Conservation (phyloP, 1,140 invertebrate species). For the Mya arenaria region DNA sequence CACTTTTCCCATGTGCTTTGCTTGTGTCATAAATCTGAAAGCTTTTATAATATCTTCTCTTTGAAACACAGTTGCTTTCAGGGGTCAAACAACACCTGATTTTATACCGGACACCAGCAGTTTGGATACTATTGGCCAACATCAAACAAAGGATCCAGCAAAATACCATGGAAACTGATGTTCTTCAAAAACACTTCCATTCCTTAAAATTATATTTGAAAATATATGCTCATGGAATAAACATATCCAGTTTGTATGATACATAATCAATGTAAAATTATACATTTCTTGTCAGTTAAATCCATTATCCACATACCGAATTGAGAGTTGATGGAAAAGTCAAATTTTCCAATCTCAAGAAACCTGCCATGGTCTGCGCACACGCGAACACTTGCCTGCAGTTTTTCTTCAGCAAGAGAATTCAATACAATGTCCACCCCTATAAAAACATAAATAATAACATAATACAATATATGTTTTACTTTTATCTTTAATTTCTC, state of each 20-base stretch:
- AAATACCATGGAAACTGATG: slow-evolving; percentile 97
- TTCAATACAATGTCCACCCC: slow-evolving; percentile 97
- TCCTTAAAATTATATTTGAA: slow-evolving; percentile 82
- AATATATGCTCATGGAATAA: background rate
- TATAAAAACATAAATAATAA: slow-evolving; percentile 9
- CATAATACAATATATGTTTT: background rate
- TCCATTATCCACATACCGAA: slow-evolving; percentile 82
- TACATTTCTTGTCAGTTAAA: background rate
- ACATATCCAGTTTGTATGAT: background rate
- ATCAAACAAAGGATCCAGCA: slow-evolving; percentile 95
- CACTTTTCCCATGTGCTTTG: slow-evolving; percentile 98
- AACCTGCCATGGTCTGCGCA: slow-evolving; percentile 94
- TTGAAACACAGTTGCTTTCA: slow-evolving; percentile 91
- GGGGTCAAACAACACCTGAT: slow-evolving; percentile 91
- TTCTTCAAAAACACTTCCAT: slow-evolving; percentile 98
- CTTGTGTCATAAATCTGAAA: slow-evolving; percentile 96
- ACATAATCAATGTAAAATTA: background rate
- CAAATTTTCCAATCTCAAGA: slow-evolving; percentile 98
- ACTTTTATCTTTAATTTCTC: background rate
- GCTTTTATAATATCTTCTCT: slow-evolving; percentile 94
- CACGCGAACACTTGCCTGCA: slow-evolving; percentile 95
- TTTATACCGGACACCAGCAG: slow-evolving; percentile 92
- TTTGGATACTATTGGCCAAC: slow-evolving; percentile 87
- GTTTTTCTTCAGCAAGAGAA: slow-evolving; percentile 95
- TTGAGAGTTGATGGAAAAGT: slow-evolving; percentile 93